These are phyloP conservation scores for Cetoscarus ocellatus DNA, from an alignment of 2,797 vertebrate species.

Conservation along the genomic window DNA sequence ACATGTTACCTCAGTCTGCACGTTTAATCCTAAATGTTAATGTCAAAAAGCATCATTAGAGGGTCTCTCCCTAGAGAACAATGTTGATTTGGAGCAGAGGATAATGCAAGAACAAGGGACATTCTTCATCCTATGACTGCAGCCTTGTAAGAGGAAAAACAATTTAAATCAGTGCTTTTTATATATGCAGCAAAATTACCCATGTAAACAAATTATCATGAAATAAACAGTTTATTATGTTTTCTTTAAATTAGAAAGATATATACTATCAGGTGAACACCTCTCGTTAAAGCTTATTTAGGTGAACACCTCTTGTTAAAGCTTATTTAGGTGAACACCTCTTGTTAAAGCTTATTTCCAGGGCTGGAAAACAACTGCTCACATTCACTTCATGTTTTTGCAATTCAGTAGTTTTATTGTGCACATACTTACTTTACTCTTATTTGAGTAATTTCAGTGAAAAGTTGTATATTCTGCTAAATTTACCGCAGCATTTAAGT, in stretches of 20 bases:
- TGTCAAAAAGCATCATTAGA: conserved; percentile 51
- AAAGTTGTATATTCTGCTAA: too few relatives aligned
- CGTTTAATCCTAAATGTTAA: conserved; percentile 64
- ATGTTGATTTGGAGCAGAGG: conserved; percentile 64
- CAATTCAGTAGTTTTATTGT: too few relatives aligned
- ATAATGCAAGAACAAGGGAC: conserved; percentile 39
- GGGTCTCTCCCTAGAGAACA: conserved; percentile 45
- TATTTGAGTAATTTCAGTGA: too few relatives aligned
- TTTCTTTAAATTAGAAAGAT: conserved; percentile 58
- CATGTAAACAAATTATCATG: conserved; percentile 58
- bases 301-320: conserved; percentile 41
- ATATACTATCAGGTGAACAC: conserved; percentile 48
- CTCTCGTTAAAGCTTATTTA: conserved; percentile 41
- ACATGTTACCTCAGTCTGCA: conserved; percentile 70
- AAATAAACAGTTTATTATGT: conserved; percentile 57
- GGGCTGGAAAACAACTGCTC: too few relatives aligned
- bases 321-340: conserved; percentile 48
- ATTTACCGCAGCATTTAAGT: too few relatives aligned
- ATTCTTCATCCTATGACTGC: conserved; percentile 46
- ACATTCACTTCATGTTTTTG: too few relatives aligned
- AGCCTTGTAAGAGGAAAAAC: conserved; percentile 31
- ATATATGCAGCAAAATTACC: conserved; percentile 43
- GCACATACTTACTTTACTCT: too few relatives aligned
- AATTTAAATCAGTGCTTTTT: conserved; percentile 57
- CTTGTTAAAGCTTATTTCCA: conserved; percentile 34